Conservation (phyloP, 2,113 vertebrate genomes). For the Hippocampus zosterae region DNA sequence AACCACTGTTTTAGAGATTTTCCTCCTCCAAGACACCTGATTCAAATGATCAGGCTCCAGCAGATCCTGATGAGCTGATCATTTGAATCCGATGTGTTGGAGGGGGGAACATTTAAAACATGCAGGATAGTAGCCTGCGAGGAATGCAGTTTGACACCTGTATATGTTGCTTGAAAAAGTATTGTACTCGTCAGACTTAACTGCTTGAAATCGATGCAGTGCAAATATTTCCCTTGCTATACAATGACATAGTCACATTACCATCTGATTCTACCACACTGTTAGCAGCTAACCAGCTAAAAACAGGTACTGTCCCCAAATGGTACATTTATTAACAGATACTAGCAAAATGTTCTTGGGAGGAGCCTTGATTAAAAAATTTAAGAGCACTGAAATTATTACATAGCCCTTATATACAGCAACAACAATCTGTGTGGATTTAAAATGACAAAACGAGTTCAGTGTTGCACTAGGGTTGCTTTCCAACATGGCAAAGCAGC, state of each 20-base stretch:
- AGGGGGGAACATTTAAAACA: too few species aligned
- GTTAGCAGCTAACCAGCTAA: not conserved
- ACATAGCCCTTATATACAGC: constrained; percentile 43
- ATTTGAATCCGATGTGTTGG: too few species aligned
- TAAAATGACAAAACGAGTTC: not conserved
- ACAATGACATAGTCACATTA: not conserved
- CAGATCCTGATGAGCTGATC: too few species aligned
- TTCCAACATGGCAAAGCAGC: constrained; percentile 8
- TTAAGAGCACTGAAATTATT: constrained; percentile 23
- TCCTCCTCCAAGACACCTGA: too few species aligned
- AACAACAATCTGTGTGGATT: not conserved
- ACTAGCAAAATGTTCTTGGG: not conserved
- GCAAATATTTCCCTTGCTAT: not conserved
- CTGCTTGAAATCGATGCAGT: not conserved
- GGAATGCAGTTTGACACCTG: too few species aligned
- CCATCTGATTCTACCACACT: not conserved
- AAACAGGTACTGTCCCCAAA: not conserved
- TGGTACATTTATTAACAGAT: not conserved
- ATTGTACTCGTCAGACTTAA: not conserved
- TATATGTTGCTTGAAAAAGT: too few species aligned
- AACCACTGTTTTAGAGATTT: not conserved
- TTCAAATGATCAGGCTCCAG: too few species aligned
- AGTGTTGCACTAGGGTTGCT: not conserved
- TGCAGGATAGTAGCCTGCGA: too few species aligned
- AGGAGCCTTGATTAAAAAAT: constrained; percentile 15